These are phyloP conservation scores for Neogale vison DNA, from an alignment of 2,113 vertebrate genomes.

Conservation along the genomic window DNA sequence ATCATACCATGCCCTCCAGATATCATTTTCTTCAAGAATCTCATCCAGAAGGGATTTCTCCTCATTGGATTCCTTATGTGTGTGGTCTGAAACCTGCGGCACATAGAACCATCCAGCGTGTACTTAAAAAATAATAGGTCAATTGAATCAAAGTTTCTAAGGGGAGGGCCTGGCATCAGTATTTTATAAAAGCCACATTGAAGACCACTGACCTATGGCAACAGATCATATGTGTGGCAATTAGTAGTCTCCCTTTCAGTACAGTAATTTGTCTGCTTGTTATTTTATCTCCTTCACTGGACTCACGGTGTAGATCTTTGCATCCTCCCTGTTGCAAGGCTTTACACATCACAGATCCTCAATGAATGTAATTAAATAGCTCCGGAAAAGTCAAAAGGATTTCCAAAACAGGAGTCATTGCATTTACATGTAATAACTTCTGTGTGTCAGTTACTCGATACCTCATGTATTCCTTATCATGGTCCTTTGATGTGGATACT, in stretches of 20 bases:
- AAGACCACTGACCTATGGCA: background rate
- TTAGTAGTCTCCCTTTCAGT: background rate
- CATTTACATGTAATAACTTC: background rate
- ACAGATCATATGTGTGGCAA: background rate
- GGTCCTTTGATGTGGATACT: background rate
- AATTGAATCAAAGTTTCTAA: background rate
- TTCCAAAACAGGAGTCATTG: conserved; percentile 1
- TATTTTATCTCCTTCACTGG: background rate
- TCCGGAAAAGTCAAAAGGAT: background rate
- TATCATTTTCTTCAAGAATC: background rate
- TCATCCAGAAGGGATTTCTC: background rate
- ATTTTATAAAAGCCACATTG: background rate
- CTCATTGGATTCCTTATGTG: background rate
- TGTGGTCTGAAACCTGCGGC: background rate
- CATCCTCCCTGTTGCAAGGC: background rate
- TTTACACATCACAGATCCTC: background rate
- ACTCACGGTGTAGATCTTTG: background rate
- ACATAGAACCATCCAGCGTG: background rate
- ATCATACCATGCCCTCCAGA: background rate
- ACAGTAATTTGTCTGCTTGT: background rate
- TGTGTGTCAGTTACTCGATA: background rate
- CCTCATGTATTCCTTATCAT: background rate
- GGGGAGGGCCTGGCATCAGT: too few species aligned
- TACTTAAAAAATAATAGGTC: background rate
- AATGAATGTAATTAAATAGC: background rate